phyloP scores from a whole-genome alignment of 23 tunicate species.

The Trididemnum miniatum region DNA sequence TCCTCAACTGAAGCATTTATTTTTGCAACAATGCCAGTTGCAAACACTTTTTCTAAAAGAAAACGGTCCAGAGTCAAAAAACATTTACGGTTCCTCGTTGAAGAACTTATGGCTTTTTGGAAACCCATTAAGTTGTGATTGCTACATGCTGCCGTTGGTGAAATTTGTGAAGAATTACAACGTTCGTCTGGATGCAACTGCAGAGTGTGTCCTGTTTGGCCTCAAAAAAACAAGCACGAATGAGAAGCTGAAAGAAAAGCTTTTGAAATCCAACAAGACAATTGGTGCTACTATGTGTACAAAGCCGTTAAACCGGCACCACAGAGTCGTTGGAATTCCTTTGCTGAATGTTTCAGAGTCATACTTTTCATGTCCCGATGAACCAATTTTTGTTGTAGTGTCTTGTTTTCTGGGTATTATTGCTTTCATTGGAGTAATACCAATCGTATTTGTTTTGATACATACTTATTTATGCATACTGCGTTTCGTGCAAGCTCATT shows the following conservation, averaged over 20 bases:
- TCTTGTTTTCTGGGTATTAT: constrained; percentile 55
- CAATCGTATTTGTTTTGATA: constrained; percentile 38
- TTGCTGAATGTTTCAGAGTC: constrained; percentile 35
- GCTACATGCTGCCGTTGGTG: constrained; percentile 46
- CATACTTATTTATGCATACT: constrained; percentile 6
- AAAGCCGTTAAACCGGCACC: constrained; percentile 43
- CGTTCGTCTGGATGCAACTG: constrained; percentile 32
- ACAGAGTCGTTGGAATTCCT: constrained; percentile 37
- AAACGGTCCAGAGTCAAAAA: background rate
- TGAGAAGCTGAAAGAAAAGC: background rate
- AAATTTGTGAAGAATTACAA: constrained; percentile 16
- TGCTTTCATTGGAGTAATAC: constrained; percentile 46
- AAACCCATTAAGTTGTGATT: constrained; percentile 63
- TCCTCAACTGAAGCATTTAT: constrained; percentile 29
- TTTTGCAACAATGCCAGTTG: constrained; percentile 43
- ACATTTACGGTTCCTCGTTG: constrained; percentile 5
- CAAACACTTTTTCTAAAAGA: constrained; percentile 27
- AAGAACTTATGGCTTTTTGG: constrained; percentile 58
- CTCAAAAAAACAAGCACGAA: background rate
- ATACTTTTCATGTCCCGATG: constrained; percentile 54
- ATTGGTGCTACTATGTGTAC: constrained; percentile 24
- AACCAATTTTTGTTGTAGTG: constrained; percentile 38
- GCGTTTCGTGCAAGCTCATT: constrained; percentile 11
- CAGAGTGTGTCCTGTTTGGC: background rate
- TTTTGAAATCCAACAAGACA: background rate